Conservation (phyloP, 2,113 vertebrate species). For the Mesitornis unicolor region DNA sequence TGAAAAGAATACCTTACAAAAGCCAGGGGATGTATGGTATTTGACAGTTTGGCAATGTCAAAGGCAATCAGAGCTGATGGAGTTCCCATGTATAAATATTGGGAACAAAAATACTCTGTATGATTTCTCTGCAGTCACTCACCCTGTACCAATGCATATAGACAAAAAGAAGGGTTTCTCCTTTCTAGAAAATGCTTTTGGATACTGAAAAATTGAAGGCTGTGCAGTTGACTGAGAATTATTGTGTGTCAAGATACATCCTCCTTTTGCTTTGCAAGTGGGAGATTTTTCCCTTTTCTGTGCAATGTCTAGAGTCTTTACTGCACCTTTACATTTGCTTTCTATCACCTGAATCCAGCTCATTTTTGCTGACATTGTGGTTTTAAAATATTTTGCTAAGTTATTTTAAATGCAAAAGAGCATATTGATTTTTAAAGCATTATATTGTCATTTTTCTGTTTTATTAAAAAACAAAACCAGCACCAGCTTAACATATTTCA, state of each 20-base stretch:
- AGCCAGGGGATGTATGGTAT: not conserved
- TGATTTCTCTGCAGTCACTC: not conserved
- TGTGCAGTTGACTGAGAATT: not conserved
- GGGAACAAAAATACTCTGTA: not conserved
- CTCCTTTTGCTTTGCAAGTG: not conserved
- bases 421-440: not conserved
- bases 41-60: not conserved
- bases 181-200: not conserved
- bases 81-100: not conserved
- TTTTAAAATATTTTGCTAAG: not conserved
- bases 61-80: not conserved
- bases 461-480: conserved; percentile 28
- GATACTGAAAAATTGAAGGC: not conserved
- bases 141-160: not conserved
- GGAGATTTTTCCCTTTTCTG: not conserved
- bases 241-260: not conserved
- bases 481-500: conserved; percentile 23
- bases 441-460: conserved; percentile 32
- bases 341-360: not conserved
- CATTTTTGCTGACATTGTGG: not conserved
- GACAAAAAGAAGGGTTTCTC: not conserved
- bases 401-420: conserved; percentile 48
- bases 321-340: not conserved
- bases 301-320: not conserved
- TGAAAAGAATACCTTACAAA: not conserved